Evolutionary conservation across 2,888 invertebrate species (phyloP), one percentile per base, ranked within the genome.

Genomic region (Cephonodes hylas): DNA sequence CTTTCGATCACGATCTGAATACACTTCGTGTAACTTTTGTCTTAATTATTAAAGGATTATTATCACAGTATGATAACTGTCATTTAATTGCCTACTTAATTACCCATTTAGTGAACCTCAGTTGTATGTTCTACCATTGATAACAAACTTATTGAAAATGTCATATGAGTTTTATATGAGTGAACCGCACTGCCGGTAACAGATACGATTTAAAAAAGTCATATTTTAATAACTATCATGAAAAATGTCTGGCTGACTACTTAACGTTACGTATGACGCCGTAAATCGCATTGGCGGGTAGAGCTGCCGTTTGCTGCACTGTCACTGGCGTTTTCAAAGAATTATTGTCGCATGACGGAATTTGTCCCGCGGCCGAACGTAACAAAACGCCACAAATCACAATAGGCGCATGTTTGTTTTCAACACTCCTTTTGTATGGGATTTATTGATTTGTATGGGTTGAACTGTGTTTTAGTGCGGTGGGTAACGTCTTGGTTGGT

Each of bases 261-360:
- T 56, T 73, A 79, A 78, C 76, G 66, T 77, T 77, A 79, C 74
- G 68, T 79, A 77, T 86, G 87, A 86, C 85, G 79, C 72, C 74
- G 73, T 83, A 85, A 89, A 85, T 83, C 84, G 83, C 71, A 77
- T 80, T 82, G 68, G 71, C 79, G 77, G 73, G 77, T 73, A 74
- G 73, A 77, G 69, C 76, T 74, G 73, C 72, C 70, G 66, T 74
- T 74, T 63, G 71, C 70, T 79, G 77, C 72, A 75, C 83, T 86
- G 88, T 83, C 87, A 83, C 74, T 70, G 75, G 72, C 80, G 79
- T 83, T 89, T 87, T 83, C 78, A 84, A 88, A 85, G 86, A 85
- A 86, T 87, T 83, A 85, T 81, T 78, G 79, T 77, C 78, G 75
- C 80, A 79, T 86, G 84, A 83, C 83, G 83, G 76, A 73, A 72